Evolutionary conservation across 2,113 vertebrate genomes (phyloP), one percentile per base, ranked within the genome.

Genomic region (Geococcyx californianus): DNA sequence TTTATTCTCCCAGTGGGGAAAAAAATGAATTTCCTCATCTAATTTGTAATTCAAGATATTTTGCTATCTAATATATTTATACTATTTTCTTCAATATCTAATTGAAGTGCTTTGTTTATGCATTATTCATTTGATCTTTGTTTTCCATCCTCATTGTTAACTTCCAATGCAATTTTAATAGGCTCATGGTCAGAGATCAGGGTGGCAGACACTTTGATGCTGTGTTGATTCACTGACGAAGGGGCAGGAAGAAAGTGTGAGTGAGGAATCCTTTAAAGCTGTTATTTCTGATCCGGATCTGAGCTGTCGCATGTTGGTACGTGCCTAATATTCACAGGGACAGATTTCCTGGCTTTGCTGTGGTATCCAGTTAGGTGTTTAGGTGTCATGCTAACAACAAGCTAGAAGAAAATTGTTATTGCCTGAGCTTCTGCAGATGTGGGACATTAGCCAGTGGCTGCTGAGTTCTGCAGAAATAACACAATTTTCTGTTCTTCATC

Each of bases 71-170:
- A 95, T 96, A 45, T 96, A 94, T 92, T 89, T 96, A 81, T 96
- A 92, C 92, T 89, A 94, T 96, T 95, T 96, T 89, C 72, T 89
- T 91, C 77, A 70, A 84, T 92, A 90, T 89, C 94, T 96, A 95
- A 96, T 92, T 94, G 84, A 94, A 97, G 78, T 67, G 40, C 52
- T 92, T 96, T 95, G 74, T 96, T 92, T 87, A 90, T 97, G 85
- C 62, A 95, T 96, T 97, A 96, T 97, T 97, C 91, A 97, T 97
- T 89, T 85, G 63, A 93, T 95, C 91, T 97, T 97, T 97, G 94
- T 95, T 96, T 96, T 93, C 59, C 4, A 1, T 77, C 73, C 51
- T 93, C 74, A 90, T 90, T 91, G 93, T 95, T 96, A 95, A 92
- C 70, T 95, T 90, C 84, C 83, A 94, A 95, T 92, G 92, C 80